These are phyloP conservation scores for Heloderma charlesbogerti DNA, from an alignment of 2,113 vertebrate genomes.

Conservation along the genomic window DNA sequence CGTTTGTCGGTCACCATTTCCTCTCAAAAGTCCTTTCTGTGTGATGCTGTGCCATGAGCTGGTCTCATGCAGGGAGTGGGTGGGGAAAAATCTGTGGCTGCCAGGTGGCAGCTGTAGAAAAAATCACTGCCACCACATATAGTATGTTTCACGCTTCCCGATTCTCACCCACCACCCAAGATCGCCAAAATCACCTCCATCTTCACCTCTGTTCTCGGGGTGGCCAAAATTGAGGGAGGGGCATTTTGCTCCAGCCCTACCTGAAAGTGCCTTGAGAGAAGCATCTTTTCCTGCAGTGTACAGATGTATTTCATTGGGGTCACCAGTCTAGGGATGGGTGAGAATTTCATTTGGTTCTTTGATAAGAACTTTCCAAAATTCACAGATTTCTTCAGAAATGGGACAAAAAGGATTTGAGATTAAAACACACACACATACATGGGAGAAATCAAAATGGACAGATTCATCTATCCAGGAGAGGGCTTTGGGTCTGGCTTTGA, in stretches of 20 bases:
- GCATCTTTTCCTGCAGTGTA: not conserved
- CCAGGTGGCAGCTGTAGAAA: no score
- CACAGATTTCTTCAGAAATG: no score
- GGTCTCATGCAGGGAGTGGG: not conserved
- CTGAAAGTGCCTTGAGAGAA: not conserved
- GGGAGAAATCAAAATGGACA: no score
- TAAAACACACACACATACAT: no score
- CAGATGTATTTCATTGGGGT: no score
- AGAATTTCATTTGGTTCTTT: no score
- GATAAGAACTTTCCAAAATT: no score
- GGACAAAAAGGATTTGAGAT: no score
- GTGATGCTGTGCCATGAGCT: not conserved
- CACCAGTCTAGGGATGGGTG: no score
- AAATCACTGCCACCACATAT: not conserved
- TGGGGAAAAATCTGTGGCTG: not conserved
- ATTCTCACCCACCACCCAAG: not conserved
- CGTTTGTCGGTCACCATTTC: not conserved
- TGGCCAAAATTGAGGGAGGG: not conserved
- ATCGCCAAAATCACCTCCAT: not conserved
- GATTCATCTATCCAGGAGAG: no score
- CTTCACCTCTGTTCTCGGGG: not conserved
- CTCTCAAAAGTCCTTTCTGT: not conserved
- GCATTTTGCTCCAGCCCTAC: not conserved
- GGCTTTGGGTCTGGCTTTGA: no score
- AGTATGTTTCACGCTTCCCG: not conserved